Percentiles rank a stretch among this genome's conserved stretches.
phyloP scores from a whole-genome alignment of 53 echinoderm and acorn worm species.

The Luidia sarsii region DNA sequence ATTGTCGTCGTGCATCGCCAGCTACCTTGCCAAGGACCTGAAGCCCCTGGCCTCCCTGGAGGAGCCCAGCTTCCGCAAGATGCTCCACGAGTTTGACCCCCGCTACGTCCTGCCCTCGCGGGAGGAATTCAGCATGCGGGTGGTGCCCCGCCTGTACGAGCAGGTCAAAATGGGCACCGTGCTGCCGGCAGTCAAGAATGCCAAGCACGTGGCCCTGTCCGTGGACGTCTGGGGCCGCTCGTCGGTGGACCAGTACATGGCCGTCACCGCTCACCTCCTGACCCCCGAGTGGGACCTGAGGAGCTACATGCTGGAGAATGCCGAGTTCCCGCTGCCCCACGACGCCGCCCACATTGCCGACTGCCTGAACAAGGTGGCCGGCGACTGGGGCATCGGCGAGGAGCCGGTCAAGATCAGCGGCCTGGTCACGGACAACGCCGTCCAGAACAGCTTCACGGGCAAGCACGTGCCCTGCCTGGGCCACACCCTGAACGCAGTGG shows the following conservation, averaged over 20 bases:
- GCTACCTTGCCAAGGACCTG: conserved; percentile 58
- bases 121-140: conserved; percentile 37
- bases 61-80: conserved; percentile 61
- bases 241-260: conserved; percentile 53
- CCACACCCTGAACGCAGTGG: conserved; percentile 36
- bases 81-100: conserved; percentile 61
- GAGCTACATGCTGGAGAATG: conserved; percentile 51
- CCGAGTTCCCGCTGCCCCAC: conserved; percentile 42
- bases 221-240: conserved; percentile 52
- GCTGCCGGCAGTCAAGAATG: conserved; percentile 19
- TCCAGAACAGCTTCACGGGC: conserved; percentile 50
- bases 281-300: conserved; percentile 53
- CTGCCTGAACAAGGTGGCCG: conserved; percentile 42
- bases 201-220: conserved; percentile 49
- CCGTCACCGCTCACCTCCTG: conserved; percentile 53
- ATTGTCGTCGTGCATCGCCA: conserved; percentile 32
- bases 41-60: conserved; percentile 52
- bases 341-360: conserved; percentile 40
- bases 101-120: conserved; percentile 41
- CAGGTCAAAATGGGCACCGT: conserved; percentile 38
- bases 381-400: conserved; percentile 32
- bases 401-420: conserved; percentile 43
- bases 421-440: conserved; percentile 44
- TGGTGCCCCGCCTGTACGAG: conserved; percentile 46
- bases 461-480: conserved; percentile 46